These are phyloP conservation scores for Mesoclemmys tuberculata DNA, from an alignment of 2,113 vertebrate genomes.

Conservation along the genomic window DNA sequence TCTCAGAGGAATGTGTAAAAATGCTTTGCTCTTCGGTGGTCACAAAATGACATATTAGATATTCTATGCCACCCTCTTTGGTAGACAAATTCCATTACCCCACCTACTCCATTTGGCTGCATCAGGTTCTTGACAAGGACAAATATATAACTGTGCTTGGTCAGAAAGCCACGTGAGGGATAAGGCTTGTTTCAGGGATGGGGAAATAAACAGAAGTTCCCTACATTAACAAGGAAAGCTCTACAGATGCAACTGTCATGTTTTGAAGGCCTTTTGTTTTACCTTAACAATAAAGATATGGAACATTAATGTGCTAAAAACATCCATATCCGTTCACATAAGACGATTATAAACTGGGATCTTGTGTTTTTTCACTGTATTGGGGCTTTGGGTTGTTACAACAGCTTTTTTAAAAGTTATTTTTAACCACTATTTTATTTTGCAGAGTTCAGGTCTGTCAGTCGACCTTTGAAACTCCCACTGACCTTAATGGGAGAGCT, in stretches of 20 bases:
- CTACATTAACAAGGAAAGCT: neutral
- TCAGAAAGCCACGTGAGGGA: neutral
- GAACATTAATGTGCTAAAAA: neutral
- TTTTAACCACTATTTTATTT: neutral
- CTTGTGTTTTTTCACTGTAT: neutral
- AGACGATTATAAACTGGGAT: neutral
- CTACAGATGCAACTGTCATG: too few species aligned
- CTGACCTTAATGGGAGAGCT: neutral
- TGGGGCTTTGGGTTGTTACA: neutral
- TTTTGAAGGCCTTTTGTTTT: too few species aligned
- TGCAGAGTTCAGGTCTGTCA: neutral
- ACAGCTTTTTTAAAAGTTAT: neutral
- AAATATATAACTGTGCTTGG: neutral
- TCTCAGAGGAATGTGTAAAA: neutral
- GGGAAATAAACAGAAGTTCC: neutral
- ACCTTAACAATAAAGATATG: too few species aligned
- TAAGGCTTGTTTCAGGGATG: neutral
- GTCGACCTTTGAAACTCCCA: neutral
- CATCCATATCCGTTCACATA: neutral
- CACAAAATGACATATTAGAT: neutral
- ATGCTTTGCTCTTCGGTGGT: neutral
- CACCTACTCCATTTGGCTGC: neutral
- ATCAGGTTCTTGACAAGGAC: neutral
- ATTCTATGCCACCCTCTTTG: neutral
- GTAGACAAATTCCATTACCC: neutral